Percentiles rank a stretch among this genome's conserved stretches.
Evolutionary conservation across 2,888 invertebrate species (phyloP).

Genomic region (Alviniconcha strummeri): DNA sequence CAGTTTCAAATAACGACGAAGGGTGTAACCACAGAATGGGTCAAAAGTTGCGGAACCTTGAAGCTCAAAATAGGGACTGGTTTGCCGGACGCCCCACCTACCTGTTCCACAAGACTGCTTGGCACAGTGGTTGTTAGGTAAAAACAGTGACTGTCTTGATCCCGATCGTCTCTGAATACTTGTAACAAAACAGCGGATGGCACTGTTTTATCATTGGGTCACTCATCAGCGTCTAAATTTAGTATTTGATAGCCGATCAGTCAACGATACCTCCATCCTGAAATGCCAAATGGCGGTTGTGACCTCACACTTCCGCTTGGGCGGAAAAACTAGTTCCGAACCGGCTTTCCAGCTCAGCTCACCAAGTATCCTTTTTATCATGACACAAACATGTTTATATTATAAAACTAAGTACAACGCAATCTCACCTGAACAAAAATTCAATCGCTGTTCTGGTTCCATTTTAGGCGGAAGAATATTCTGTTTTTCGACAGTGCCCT

Average conservation of each 20-base stretch:
- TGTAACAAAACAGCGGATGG: not conserved
- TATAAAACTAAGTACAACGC: too few relatives aligned
- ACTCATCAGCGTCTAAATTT: not conserved
- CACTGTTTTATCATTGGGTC: not conserved
- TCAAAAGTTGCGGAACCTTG: too few relatives aligned
- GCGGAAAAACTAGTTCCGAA: constrained; percentile 17
- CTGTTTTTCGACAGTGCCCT: constrained; percentile 3
- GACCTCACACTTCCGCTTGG: constrained; percentile 32
- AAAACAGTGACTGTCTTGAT: too few relatives aligned
- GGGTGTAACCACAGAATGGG: too few relatives aligned
- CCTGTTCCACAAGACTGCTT: too few relatives aligned
- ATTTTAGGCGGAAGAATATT: constrained; percentile 1
- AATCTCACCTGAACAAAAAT: not conserved
- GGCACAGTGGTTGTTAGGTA: too few relatives aligned
- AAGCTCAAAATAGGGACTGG: too few relatives aligned
- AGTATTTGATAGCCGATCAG: constrained; percentile 9
- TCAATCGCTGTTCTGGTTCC: not conserved
- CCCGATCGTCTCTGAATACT: not conserved
- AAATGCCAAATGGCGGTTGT: constrained; percentile 32
- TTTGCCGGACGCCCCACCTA: too few relatives aligned
- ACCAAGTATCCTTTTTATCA: too few relatives aligned
- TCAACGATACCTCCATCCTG: constrained; percentile 22
- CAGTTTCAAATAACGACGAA: too few relatives aligned
- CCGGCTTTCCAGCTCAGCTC: not conserved
- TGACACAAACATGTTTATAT: too few relatives aligned